Conservation (phyloP, 2,113 vertebrate genomes). For the Prietella phreatophila region DNA sequence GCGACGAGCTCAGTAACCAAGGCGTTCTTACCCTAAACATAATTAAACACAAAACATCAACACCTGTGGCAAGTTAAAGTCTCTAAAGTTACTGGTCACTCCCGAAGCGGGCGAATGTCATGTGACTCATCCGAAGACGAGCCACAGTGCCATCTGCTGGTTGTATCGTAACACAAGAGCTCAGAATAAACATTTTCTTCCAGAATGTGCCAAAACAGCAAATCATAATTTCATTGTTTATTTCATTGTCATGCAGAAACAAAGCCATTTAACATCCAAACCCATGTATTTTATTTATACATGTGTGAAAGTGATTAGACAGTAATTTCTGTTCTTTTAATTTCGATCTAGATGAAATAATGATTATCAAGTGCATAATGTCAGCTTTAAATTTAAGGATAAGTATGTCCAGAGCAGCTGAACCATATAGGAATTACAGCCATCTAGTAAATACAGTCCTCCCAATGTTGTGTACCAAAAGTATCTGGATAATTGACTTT, state of each 20-base stretch:
- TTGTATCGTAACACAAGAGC: too few relatives aligned
- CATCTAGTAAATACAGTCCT: background rate
- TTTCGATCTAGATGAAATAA: background rate
- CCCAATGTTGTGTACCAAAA: too few relatives aligned
- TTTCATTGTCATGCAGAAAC: background rate
- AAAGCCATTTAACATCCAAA: background rate
- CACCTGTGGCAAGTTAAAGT: too few relatives aligned
- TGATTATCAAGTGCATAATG: background rate
- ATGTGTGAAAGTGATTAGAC: background rate
- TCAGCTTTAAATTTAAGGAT: background rate
- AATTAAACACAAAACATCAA: too few relatives aligned
- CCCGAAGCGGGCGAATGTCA: too few relatives aligned
- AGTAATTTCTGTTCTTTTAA: background rate
- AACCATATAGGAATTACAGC: background rate
- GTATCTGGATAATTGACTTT: slow-evolving; percentile 15
- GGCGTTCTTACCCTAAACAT: too few relatives aligned
- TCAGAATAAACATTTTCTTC: background rate
- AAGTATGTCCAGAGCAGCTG: background rate
- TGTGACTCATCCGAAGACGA: too few relatives aligned
- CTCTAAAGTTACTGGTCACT: too few relatives aligned
- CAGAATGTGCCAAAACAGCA: background rate
- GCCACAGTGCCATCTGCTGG: too few relatives aligned
- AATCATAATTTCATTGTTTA: background rate
- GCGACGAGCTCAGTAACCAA: too few relatives aligned
- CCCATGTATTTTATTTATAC: background rate